Evolutionary conservation across 2,113 vertebrate species (phyloP).

Genomic region (Bambusicola thoracicus): DNA sequence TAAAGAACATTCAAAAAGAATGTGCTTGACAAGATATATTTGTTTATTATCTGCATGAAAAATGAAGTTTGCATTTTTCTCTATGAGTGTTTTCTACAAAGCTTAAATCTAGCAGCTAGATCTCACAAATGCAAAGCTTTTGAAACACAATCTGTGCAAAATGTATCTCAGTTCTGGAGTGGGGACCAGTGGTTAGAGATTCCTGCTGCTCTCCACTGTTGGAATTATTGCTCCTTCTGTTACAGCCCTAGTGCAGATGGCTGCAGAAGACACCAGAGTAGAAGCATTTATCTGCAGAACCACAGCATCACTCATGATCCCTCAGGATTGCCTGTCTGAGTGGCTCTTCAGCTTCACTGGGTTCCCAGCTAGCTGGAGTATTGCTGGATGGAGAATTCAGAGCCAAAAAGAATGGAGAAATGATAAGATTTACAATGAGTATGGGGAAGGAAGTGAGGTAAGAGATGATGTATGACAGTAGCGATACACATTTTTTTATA

Average conservation of each 20-base stretch:
- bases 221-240: not conserved
- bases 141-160: not conserved
- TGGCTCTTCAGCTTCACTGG: not conserved
- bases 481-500: not conserved
- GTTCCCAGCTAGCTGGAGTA: not conserved
- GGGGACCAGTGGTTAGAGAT: not conserved
- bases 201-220: not conserved
- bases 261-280: rapidly evolving
- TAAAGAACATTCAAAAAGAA: not conserved
- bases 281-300: not conserved
- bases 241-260: not conserved
- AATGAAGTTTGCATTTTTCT: not conserved
- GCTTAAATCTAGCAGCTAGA: not conserved
- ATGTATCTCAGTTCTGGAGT: not conserved
- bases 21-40: not conserved
- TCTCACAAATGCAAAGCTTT: not conserved
- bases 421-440: not conserved
- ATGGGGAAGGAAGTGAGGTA: not conserved
- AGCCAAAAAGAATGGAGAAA: rapidly evolving
- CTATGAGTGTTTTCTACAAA: not conserved
- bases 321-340: not conserved
- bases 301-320: rapidly evolving
- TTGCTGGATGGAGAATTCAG: not conserved
- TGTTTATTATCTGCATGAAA: not conserved
- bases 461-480: not conserved